Conservation (phyloP, 2,113 vertebrate genomes). For the Dolichotis patagonum region DNA sequence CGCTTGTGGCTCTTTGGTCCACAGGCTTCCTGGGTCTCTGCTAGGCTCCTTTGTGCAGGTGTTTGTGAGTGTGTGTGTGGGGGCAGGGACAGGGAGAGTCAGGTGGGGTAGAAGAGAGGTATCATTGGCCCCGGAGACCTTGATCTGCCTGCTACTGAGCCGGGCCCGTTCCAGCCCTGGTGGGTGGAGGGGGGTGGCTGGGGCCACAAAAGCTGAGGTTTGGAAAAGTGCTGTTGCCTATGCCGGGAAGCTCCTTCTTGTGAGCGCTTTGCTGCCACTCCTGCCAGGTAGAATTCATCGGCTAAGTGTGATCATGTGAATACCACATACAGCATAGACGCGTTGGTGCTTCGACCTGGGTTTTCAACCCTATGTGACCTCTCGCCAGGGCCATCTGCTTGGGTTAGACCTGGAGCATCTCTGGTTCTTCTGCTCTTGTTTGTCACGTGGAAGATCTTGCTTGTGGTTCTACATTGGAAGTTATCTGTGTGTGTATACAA, state of each 20-base stretch:
- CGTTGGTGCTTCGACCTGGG: neutral
- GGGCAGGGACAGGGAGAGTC: accelerated
- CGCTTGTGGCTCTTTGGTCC: conserved; percentile 25
- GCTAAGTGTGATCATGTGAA: no score
- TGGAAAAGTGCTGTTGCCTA: neutral
- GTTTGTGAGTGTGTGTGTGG: neutral
- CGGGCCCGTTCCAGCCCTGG: neutral
- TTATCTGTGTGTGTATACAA: neutral
- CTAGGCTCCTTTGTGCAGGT: neutral
- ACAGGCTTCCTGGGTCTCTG: neutral
- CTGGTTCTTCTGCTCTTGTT: conserved; percentile 40
- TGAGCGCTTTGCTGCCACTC: neutral
- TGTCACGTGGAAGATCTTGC: neutral
- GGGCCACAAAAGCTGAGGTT: neutral
- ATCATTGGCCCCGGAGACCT: neutral
- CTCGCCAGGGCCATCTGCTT: neutral
- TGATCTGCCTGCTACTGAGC: neutral
- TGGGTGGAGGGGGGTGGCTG: neutral
- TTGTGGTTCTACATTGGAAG: neutral
- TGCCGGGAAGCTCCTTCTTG: neutral
- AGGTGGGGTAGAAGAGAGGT: neutral
- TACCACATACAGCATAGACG: neutral
- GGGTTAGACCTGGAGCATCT: neutral
- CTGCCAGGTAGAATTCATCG: neutral
- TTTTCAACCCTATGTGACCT: neutral